These are phyloP conservation scores for Lordiphosa mommai DNA, from an alignment of 1,140 invertebrate species.

Conservation along the genomic window DNA sequence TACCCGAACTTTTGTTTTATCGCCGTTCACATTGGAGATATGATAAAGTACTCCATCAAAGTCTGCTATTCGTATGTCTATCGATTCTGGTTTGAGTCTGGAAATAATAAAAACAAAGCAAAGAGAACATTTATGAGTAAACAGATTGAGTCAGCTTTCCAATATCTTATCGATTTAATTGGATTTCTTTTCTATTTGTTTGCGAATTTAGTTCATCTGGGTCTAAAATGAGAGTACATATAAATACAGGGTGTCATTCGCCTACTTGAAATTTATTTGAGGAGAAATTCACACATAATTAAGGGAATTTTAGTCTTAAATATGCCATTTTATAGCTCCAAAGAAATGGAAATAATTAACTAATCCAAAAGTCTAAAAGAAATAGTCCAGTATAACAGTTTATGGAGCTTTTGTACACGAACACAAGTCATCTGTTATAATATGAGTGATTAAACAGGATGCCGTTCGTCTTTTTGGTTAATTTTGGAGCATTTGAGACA, in stretches of 20 bases:
- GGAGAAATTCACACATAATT: slow-evolving; percentile 38
- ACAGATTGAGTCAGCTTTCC: slow-evolving; percentile 25
- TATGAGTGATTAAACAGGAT: slow-evolving; percentile 22
- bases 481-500: slow-evolving; percentile 44
- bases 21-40: slow-evolving; percentile 97
- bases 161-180: slow-evolving; percentile 41
- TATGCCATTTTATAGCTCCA: slow-evolving; percentile 30
- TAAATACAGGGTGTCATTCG: neutral
- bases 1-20: slow-evolving; percentile 98
- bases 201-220: no score
- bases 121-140: neutral
- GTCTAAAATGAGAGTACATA: neutral
- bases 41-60: slow-evolving; percentile 99
- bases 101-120: slow-evolving; percentile 47
- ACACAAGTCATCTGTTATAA: slow-evolving; percentile 38
- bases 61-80: slow-evolving; percentile 96
- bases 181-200: no score
- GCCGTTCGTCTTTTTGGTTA: slow-evolving; percentile 28
- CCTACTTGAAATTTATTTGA: slow-evolving; percentile 1
- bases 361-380: no score
- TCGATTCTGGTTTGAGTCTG: slow-evolving; percentile 96
- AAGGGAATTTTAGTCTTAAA: slow-evolving; percentile 5
- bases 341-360: no score
- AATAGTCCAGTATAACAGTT: neutral
- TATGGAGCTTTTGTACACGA: slow-evolving; percentile 13